phyloP scores from a whole-genome alignment of 1,140 invertebrate species.

The Babylonia areolata region DNA sequence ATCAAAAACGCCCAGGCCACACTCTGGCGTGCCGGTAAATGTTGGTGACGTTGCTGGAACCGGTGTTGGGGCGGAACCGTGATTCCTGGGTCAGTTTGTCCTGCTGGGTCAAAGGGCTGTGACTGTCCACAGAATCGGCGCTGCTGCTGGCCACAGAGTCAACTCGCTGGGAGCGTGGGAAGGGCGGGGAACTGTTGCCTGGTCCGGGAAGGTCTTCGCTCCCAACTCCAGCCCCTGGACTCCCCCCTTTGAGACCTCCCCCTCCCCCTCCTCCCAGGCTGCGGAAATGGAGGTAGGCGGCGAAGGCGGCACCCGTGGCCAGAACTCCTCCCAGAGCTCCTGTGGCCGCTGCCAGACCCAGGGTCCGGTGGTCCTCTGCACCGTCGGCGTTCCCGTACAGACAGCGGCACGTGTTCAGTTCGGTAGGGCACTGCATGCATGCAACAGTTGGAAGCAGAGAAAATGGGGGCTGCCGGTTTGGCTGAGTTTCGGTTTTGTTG shows the following conservation, averaged over 20 bases:
- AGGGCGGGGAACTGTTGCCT: not conserved
- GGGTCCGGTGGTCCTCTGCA: not conserved
- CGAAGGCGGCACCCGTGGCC: not conserved
- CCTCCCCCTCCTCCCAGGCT: not conserved
- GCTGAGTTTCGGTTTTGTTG: too few species aligned
- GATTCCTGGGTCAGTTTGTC: not conserved
- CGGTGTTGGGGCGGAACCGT: conserved; percentile 23
- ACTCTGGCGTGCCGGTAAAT: conserved; percentile 30
- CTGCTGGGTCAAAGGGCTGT: not conserved
- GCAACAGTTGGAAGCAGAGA: not conserved
- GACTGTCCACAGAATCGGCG: not conserved
- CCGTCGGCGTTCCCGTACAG: not conserved
- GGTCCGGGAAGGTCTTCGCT: not conserved
- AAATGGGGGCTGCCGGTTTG: too few species aligned
- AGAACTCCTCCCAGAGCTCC: conserved; percentile 22
- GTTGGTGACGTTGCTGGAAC: conserved; percentile 23
- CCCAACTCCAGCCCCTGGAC: not conserved
- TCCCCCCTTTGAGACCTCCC: not conserved
- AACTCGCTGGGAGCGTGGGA: not conserved
- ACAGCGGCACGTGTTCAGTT: conserved; percentile 10
- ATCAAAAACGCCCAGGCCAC: not conserved
- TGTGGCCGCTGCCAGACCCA: conserved; percentile 29
- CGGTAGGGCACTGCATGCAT: not conserved
- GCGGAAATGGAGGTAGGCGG: conserved; percentile 29
- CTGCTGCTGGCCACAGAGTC: not conserved